phyloP scores from a whole-genome alignment of 2,797 vertebrate species.

The Tokudaia muenninki region DNA sequence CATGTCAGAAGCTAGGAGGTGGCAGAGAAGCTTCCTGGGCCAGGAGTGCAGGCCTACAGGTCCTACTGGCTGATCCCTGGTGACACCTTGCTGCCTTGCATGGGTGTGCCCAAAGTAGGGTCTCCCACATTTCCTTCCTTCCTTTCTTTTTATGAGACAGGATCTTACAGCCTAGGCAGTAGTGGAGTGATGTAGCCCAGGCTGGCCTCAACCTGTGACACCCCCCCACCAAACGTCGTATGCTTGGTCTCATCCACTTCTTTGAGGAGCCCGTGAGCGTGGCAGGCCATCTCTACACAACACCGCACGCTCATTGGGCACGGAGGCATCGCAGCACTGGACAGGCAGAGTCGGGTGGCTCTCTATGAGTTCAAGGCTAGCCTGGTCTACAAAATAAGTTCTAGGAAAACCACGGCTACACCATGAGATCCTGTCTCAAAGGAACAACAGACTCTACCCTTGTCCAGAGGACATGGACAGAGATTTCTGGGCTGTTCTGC shows the following conservation, averaged over 20 bases:
- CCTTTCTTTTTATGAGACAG: background rate
- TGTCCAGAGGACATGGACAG: background rate
- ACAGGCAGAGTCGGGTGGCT: background rate
- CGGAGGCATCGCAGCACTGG: background rate
- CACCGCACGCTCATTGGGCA: background rate
- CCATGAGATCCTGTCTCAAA: background rate
- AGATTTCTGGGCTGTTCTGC: background rate
- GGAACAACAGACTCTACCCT: background rate
- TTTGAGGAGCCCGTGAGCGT: background rate
- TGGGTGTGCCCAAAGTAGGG: background rate
- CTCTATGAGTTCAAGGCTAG: background rate
- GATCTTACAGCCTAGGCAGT: background rate
- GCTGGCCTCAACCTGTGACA: background rate
- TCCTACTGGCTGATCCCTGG: background rate
- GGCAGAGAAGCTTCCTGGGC: background rate
- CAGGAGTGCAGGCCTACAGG: rapidly evolving
- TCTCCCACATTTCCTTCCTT: background rate
- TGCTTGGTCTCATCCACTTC: background rate
- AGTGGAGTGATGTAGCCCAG: background rate
- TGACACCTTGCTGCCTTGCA: background rate
- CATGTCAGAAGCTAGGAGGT: rapidly evolving
- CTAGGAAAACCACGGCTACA: background rate
- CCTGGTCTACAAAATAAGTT: background rate
- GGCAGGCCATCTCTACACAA: background rate
- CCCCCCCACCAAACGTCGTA: background rate